Evolutionary conservation across 1,140 invertebrate genomes (phyloP).

Genomic region (Diorhabda carinulata): DNA sequence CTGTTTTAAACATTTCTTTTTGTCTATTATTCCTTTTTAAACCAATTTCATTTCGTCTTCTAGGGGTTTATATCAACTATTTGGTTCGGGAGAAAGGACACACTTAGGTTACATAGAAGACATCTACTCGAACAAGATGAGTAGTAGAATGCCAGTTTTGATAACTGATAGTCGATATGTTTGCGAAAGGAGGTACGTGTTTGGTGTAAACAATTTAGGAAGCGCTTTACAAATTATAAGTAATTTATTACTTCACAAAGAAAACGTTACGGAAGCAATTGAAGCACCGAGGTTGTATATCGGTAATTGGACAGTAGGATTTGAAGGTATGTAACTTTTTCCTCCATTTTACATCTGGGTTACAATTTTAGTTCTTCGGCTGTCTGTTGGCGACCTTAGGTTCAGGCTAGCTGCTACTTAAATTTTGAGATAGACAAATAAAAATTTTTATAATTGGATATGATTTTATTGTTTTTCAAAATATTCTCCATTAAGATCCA

Average conservation of each 20-base stretch:
- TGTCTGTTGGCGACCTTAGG: too few relatives aligned
- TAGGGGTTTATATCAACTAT: conserved; percentile 52
- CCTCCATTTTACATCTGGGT: too few relatives aligned
- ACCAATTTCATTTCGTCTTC: conserved; percentile 20
- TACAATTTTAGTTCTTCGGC: too few relatives aligned
- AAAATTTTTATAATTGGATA: too few relatives aligned
- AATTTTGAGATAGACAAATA: too few relatives aligned
- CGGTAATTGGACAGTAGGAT: conserved; percentile 37
- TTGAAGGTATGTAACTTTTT: conserved; percentile 35
- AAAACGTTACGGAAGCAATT: conserved; percentile 42
- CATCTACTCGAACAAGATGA: conserved; percentile 32
- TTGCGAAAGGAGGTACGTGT: conserved; percentile 48
- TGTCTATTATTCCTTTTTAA: neutral
- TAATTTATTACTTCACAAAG: conserved; percentile 37
- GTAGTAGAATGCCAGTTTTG: conserved; percentile 45
- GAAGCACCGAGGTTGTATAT: conserved; percentile 45
- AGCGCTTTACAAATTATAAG: conserved; percentile 45
- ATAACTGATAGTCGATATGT: conserved; percentile 43
- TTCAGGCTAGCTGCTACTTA: too few relatives aligned
- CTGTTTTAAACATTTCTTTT: neutral
- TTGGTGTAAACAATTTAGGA: conserved; percentile 46
- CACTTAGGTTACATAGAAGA: conserved; percentile 48
- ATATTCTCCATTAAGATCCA: too few relatives aligned
- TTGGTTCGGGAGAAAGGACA: conserved; percentile 54
- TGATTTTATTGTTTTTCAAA: too few relatives aligned